Conservation (phyloP, 2,113 vertebrate genomes). For the Plotosus lineatus region DNA sequence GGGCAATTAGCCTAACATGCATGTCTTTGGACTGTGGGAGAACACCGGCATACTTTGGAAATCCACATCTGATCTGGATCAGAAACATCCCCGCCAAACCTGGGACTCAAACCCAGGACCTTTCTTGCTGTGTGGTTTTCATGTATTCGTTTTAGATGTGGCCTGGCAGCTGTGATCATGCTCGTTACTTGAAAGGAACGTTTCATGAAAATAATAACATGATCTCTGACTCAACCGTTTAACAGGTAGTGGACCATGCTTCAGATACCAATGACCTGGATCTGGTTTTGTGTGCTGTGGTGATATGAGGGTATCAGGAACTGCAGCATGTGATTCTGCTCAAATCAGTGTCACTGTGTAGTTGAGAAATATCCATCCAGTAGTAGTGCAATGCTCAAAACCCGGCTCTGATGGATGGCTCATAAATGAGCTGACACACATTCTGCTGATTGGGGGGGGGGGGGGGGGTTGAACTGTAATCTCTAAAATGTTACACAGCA, state of each 20-base stretch:
- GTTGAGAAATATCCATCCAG: not conserved
- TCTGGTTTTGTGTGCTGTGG: not conserved
- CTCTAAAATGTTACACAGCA: not conserved
- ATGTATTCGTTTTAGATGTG: not conserved
- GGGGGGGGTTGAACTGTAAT: not conserved
- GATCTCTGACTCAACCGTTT: not conserved
- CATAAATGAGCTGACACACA: not conserved
- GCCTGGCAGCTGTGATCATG: not conserved
- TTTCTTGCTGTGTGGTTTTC: too few species aligned
- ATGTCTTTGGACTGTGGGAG: too few species aligned
- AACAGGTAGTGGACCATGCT: not conserved
- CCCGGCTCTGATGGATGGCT: not conserved
- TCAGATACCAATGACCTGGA: too few species aligned
- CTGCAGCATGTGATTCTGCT: not conserved
- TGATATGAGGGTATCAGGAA: slow-evolving; percentile 6
- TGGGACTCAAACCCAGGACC: too few species aligned
- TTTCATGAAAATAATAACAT: not conserved
- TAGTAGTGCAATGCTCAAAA: not conserved
- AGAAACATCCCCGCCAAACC: too few species aligned
- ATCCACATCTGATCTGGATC: too few species aligned
- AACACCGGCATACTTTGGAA: too few species aligned
- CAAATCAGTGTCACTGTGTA: not conserved
- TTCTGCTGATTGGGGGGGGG: not conserved
- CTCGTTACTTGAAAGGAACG: not conserved
- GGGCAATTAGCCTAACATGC: too few species aligned